Conservation (phyloP, 2,797 vertebrate species). For the Pseudochromis fuscus region DNA sequence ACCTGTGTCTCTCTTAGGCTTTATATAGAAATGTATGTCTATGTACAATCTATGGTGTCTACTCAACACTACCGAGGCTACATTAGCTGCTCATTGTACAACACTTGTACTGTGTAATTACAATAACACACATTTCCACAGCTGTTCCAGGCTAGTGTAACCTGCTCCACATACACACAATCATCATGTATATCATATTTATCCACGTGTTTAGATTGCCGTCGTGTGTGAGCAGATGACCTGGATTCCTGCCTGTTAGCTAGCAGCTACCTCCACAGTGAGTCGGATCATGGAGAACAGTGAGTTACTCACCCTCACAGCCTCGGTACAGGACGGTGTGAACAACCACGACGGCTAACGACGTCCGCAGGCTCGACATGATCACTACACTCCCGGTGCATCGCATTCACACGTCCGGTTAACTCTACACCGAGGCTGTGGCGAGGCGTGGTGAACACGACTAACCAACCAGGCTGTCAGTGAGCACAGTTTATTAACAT, state of each 20-base stretch:
- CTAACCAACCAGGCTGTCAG: conserved; percentile 60
- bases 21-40: too few relatives aligned
- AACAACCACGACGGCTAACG: conserved; percentile 61
- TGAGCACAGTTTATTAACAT: conserved; percentile 16
- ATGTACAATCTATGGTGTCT: too few relatives aligned
- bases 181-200: too few relatives aligned
- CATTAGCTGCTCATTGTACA: too few relatives aligned
- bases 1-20: too few relatives aligned
- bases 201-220: too few relatives aligned
- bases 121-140: too few relatives aligned
- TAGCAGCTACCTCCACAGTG: background rate
- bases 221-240: background rate
- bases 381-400: conserved; percentile 76
- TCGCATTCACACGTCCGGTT: conserved; percentile 65
- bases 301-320: conserved; percentile 75
- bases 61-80: too few relatives aligned
- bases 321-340: conserved; percentile 62
- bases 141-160: too few relatives aligned
- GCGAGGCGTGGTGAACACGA: conserved; percentile 46
- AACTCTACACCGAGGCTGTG: conserved; percentile 39
- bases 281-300: conserved; percentile 28
- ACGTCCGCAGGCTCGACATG: conserved; percentile 77
- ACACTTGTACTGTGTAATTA: too few relatives aligned
- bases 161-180: too few relatives aligned
- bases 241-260: background rate